Conservation (phyloP, 2,797 vertebrate species). For the Netta rufina region DNA sequence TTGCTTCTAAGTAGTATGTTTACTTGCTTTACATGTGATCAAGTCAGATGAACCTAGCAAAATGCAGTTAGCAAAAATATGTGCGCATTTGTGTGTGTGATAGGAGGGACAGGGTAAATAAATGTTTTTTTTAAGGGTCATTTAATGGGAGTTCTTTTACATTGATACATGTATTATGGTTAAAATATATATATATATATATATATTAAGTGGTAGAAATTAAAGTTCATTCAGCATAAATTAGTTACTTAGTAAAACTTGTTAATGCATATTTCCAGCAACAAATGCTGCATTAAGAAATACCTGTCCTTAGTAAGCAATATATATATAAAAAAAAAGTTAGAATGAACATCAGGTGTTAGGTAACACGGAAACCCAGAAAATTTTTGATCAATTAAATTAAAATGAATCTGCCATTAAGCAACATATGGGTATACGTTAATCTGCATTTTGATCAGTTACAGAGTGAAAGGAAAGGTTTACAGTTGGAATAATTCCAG, state of each 20-base stretch:
- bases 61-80: background rate
- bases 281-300: background rate
- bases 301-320: background rate
- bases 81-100: background rate
- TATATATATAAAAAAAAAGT: no score
- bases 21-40: background rate
- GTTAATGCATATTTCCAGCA: background rate
- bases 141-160: background rate
- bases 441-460: background rate
- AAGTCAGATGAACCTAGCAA: background rate
- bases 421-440: background rate
- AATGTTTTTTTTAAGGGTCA: background rate
- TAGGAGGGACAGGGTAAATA: accelerated
- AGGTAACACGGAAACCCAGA: background rate
- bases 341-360: no score
- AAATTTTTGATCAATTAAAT: background rate
- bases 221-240: background rate
- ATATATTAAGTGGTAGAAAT: background rate
- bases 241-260: background rate
- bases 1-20: background rate
- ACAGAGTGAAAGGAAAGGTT: background rate
- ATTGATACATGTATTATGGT: background rate
- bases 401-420: background rate
- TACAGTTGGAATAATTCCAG: background rate
- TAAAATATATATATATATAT: no score